phyloP scores from a whole-genome alignment of 2,888 invertebrate genomes.

The Leucophora obtusa region DNA sequence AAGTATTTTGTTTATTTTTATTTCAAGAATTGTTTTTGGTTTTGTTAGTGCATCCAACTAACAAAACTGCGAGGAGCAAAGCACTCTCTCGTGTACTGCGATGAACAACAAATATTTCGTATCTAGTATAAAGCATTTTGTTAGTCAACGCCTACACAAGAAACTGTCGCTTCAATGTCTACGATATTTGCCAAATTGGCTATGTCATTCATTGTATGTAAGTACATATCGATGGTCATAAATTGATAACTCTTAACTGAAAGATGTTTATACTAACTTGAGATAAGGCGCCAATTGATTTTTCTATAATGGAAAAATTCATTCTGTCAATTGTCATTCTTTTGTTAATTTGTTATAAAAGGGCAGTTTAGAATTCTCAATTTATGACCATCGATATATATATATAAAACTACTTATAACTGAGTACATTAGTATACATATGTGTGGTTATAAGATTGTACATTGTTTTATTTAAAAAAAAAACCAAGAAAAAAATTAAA shows the following conservation, averaged over 20 bases:
- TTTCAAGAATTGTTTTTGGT: constrained; percentile 5
- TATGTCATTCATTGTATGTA: constrained; percentile 47
- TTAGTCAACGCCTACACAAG: constrained; percentile 35
- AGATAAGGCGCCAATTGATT: too few relatives aligned
- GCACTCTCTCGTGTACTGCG: not conserved
- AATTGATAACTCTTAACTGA: too few relatives aligned
- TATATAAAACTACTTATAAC: too few relatives aligned
- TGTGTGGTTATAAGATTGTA: too few relatives aligned
- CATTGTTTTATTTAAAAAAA: not conserved
- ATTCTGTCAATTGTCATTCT: too few relatives aligned
- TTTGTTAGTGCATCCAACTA: constrained; percentile 7
- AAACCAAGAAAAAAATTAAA: not conserved
- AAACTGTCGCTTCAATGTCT: constrained; percentile 64
- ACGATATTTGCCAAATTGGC: constrained; percentile 62
- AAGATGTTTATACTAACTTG: too few relatives aligned
- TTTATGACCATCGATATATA: too few relatives aligned
- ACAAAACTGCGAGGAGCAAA: not conserved
- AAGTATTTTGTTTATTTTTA: constrained; percentile 48
- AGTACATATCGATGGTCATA: too few relatives aligned
- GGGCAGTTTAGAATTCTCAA: too few relatives aligned
- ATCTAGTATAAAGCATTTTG: constrained; percentile 8
- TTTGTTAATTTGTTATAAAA: too few relatives aligned
- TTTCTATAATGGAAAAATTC: too few relatives aligned
- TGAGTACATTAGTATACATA: too few relatives aligned
- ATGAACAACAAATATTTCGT: not conserved